Conservation (phyloP, 2,797 vertebrate species). For the Xyrichtys novacula region DNA sequence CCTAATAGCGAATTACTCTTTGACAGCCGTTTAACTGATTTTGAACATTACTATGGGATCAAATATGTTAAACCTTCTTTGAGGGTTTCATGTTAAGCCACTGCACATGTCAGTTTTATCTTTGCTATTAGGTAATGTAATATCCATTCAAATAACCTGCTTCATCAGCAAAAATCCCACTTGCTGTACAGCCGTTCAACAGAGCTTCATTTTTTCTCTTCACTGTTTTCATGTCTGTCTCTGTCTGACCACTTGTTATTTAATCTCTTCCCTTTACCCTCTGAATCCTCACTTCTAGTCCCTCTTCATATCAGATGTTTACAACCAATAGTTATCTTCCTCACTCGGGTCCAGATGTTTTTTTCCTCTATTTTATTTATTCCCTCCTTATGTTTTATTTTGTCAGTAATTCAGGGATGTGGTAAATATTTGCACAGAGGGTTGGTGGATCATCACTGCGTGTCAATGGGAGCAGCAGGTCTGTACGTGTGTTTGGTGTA, state of each 20-base stretch:
- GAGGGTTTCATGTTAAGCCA: too few relatives aligned
- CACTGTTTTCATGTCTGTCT: background rate
- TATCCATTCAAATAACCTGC: too few relatives aligned
- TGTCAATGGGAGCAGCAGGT: constrained; percentile 49
- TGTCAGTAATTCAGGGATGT: constrained; percentile 59
- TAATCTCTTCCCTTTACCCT: constrained; percentile 15
- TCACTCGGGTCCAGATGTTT: constrained; percentile 38
- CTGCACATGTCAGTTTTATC: too few relatives aligned
- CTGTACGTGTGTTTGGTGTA: constrained; percentile 17
- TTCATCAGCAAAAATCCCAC: too few relatives aligned
- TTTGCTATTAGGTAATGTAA: too few relatives aligned
- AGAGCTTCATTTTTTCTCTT: background rate
- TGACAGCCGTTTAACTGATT: too few relatives aligned
- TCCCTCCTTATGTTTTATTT: constrained; percentile 71
- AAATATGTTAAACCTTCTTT: too few relatives aligned
- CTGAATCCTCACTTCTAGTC: background rate
- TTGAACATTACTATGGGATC: too few relatives aligned
- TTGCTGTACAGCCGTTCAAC: background rate
- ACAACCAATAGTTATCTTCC: constrained; percentile 32
- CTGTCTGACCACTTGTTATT: constrained; percentile 9
- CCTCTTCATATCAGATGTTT: constrained; percentile 43
- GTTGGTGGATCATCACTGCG: constrained; percentile 56
- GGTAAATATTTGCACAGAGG: constrained; percentile 69
- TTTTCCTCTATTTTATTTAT: constrained; percentile 53
- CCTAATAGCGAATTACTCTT: too few relatives aligned